phyloP scores from a whole-genome alignment of 2,797 vertebrate genomes.

The Tangara arthus region DNA sequence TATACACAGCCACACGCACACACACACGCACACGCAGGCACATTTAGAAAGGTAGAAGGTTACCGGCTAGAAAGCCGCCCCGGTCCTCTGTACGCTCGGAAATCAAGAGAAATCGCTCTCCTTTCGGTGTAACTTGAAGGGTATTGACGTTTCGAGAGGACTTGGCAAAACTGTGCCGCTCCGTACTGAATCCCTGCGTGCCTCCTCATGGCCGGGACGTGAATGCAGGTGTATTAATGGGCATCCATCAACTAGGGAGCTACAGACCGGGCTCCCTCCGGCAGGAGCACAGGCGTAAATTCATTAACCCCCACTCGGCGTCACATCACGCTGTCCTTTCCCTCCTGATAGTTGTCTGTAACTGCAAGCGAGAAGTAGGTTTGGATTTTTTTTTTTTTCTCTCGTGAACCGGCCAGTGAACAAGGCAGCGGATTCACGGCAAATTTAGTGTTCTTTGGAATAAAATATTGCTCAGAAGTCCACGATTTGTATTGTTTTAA shows the following conservation, averaged over 20 bases:
- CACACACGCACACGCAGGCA: conserved; percentile 59
- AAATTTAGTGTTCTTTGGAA: conserved; percentile 3
- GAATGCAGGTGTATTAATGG: conserved; percentile 65
- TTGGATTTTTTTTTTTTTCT: background rate
- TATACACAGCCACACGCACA: conserved; percentile 60
- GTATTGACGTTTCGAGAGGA: conserved; percentile 55
- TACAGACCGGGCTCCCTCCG: background rate
- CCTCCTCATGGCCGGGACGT: conserved; percentile 2
- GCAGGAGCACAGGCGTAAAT: background rate
- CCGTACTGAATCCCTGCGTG: conserved; percentile 8
- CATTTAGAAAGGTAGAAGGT: conserved; percentile 75
- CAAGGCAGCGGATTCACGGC: background rate
- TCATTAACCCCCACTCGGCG: conserved; percentile 34
- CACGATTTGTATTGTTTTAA: background rate
- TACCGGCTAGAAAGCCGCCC: conserved; percentile 67
- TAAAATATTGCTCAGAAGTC: conserved; percentile 3
- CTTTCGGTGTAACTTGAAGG: conserved; percentile 45
- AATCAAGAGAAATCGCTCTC: conserved; percentile 55
- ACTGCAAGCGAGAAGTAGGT: conserved; percentile 2
- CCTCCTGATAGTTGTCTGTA: background rate
- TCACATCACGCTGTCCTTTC: background rate
- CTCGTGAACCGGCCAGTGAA: background rate
- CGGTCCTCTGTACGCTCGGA: conserved; percentile 71
- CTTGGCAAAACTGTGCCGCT: conserved; percentile 30
- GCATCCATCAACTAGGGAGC: conserved; percentile 23